Conservation (phyloP, 2,797 vertebrate species). For the Chaetophractus vellerosus region DNA sequence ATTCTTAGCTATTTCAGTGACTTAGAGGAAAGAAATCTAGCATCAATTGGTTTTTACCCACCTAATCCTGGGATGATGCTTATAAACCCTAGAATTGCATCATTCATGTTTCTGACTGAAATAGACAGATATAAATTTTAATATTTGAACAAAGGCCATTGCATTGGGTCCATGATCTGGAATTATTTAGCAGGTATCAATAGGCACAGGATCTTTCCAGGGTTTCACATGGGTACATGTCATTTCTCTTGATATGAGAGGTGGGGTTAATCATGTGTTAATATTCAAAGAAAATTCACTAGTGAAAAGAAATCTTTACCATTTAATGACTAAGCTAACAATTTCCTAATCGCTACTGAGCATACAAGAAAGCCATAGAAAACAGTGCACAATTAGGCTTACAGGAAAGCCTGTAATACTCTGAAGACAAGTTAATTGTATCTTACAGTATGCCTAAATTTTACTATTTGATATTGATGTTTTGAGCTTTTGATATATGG, state of each 20-base stretch:
- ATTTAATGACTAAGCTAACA: slow-evolving; percentile 53
- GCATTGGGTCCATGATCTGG: slow-evolving; percentile 72
- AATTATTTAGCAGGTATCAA: slow-evolving; percentile 82
- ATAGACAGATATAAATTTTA: slow-evolving; percentile 77
- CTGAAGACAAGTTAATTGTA: slow-evolving; percentile 80
- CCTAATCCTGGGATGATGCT: slow-evolving; percentile 59
- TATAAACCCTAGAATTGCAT: slow-evolving; percentile 73
- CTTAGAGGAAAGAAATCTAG: slow-evolving; percentile 70
- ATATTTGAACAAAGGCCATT: slow-evolving; percentile 76
- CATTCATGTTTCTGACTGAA: slow-evolving; percentile 76
- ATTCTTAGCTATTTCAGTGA: slow-evolving; percentile 71
- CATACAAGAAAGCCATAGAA: slow-evolving; percentile 67
- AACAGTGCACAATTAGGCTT: slow-evolving; percentile 66
- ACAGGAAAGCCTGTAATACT: slow-evolving; percentile 52
- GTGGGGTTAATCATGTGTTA: slow-evolving; percentile 74
- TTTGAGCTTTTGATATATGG: slow-evolving; percentile 67
- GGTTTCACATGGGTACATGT: slow-evolving; percentile 66
- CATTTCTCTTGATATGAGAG: slow-evolving; percentile 63
- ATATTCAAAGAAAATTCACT: slow-evolving; percentile 78
- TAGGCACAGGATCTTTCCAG: slow-evolving; percentile 66
- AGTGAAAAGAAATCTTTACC: slow-evolving; percentile 76
- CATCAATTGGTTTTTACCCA: slow-evolving; percentile 73
- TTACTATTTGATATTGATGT: slow-evolving; percentile 76
- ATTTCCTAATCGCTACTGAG: slow-evolving; percentile 70
- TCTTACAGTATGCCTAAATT: slow-evolving; percentile 46